Evolutionary conservation across 2,113 vertebrate species (phyloP).

Genomic region (Polyodon spathula): DNA sequence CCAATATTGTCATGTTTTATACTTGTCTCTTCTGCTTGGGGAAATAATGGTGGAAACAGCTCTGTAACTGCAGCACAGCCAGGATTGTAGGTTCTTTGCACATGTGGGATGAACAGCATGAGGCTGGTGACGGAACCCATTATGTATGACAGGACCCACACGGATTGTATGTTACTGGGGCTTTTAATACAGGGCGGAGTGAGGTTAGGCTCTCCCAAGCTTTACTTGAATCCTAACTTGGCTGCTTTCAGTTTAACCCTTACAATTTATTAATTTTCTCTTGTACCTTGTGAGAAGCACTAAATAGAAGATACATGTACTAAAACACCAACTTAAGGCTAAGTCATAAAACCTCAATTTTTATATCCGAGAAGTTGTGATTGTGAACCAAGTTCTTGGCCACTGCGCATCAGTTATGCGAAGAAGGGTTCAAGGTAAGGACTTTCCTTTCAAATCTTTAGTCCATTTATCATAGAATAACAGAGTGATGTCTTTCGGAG

Average conservation of each 20-base stretch:
- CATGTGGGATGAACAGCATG: not conserved
- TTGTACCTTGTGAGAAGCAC: no score
- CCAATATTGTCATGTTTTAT: slow-evolving; percentile 58
- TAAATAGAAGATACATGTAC: no score
- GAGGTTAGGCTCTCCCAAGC: not conserved
- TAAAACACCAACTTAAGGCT: no score
- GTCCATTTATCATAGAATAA: no score
- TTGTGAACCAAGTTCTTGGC: slow-evolving; percentile 64
- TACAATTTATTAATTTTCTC: no score
- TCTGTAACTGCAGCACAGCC: slow-evolving; percentile 25
- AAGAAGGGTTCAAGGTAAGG: slow-evolving; percentile 81
- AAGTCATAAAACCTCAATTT: no score
- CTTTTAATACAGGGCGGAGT: not conserved
- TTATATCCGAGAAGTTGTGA: no score
- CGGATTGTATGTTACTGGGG: no score
- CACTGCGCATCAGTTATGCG: slow-evolving; percentile 72
- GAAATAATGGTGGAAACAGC: slow-evolving; percentile 19
- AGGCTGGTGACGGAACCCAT: no score
- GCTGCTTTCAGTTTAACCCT: not conserved
- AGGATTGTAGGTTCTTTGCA: not conserved
- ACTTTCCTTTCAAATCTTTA: not conserved
- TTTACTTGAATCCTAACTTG: not conserved
- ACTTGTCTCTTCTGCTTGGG: slow-evolving; percentile 45
- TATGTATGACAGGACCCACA: no score
- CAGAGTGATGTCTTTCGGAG: no score